Percentiles rank a stretch among this genome's conserved stretches.
Evolutionary conservation across 2,797 vertebrate species (phyloP).

Genomic region (Toxotes lorentzi): DNA sequence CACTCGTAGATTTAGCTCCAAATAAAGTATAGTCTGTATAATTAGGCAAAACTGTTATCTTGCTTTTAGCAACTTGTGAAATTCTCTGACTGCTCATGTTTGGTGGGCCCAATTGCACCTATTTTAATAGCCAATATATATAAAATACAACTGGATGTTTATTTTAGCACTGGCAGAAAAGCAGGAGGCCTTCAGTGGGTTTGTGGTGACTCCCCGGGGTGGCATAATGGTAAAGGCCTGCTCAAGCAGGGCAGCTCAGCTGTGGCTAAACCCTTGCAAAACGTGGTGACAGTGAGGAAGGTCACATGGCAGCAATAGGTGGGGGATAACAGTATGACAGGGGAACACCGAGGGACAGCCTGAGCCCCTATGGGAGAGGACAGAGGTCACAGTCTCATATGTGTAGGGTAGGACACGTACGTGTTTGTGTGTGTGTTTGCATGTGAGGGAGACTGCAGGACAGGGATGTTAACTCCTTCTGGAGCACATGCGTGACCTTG

Average conservation of each 20-base stretch:
- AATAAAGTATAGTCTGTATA: neutral
- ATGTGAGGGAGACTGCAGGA: constrained; percentile 36
- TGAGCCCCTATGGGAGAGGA: constrained; percentile 41
- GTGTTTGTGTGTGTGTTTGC: constrained; percentile 31
- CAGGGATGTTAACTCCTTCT: constrained; percentile 38
- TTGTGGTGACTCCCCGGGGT: constrained; percentile 38
- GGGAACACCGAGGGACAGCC: constrained; percentile 42
- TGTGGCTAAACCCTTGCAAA: constrained; percentile 56
- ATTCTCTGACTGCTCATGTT: neutral
- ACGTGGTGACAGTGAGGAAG: constrained; percentile 60
- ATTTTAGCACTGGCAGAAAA: constrained; percentile 18
- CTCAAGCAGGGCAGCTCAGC: constrained; percentile 50
- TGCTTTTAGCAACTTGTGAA: neutral
- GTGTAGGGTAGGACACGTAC: constrained; percentile 25
- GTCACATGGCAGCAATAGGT: constrained; percentile 56
- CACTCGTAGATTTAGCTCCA: neutral
- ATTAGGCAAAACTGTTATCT: neutral
- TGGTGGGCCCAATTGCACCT: neutral
- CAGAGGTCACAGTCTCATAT: constrained; percentile 26
- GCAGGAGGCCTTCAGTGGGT: neutral
- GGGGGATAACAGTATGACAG: constrained; percentile 56
- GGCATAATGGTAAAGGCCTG: constrained; percentile 27
- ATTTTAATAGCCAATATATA: constrained; percentile 4
- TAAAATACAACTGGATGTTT: constrained; percentile 12
- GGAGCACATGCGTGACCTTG: constrained; percentile 63